These are phyloP conservation scores for Acanthiza pusilla DNA, from an alignment of 2,797 vertebrate genomes.

Conservation along the genomic window DNA sequence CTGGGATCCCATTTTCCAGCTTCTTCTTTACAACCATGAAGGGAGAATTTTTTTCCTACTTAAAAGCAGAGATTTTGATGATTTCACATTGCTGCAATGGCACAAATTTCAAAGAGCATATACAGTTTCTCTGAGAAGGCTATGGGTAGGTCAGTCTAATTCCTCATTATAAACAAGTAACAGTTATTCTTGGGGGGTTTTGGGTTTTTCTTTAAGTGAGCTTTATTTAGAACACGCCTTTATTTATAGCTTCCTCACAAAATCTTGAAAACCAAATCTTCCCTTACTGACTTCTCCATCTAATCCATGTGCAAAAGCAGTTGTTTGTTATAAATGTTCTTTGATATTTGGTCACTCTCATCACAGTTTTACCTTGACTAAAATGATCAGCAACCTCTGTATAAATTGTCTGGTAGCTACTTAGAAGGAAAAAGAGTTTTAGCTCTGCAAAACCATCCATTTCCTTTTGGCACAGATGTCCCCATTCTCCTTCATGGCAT, in stretches of 20 bases:
- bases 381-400: background rate
- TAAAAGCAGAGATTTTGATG: conserved; percentile 26
- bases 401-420: background rate
- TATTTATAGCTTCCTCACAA: background rate
- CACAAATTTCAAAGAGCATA: background rate
- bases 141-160: background rate
- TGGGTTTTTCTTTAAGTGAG: background rate
- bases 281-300: background rate
- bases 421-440: background rate
- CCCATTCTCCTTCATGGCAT: background rate
- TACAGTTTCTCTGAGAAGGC: background rate
- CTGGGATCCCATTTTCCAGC: conserved; percentile 41
- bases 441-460: background rate
- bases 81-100: background rate
- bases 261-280: background rate
- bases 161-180: background rate
- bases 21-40: conserved; percentile 16
- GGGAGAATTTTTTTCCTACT: background rate
- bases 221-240: background rate
- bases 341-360: background rate
- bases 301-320: background rate
- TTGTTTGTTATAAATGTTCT: background rate
- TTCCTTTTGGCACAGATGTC: background rate
- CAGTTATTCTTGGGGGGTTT: background rate
- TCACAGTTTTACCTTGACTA: background rate